phyloP scores from a whole-genome alignment of 2,888 invertebrate genomes.

The Hemistola chrysoprasaria region DNA sequence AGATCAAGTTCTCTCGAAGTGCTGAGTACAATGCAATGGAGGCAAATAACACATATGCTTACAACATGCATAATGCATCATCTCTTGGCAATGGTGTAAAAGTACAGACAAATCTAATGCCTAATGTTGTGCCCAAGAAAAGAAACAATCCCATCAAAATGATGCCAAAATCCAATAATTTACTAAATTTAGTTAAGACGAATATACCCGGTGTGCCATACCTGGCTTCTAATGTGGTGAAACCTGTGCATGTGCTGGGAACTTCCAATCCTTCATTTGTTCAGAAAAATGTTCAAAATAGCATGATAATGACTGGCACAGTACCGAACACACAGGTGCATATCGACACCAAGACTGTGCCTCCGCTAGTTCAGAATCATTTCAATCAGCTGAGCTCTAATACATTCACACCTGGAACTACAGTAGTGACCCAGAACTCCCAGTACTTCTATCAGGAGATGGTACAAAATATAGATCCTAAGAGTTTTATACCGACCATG shows the following conservation, averaged over 20 bases:
- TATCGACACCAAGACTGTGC: conserved; percentile 50
- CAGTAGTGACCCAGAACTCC: conserved; percentile 73
- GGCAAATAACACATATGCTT: conserved; percentile 50
- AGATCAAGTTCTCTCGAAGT: conserved; percentile 71
- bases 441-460: conserved; percentile 76
- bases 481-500: conserved; percentile 65
- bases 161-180: conserved; percentile 63
- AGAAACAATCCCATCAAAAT: conserved; percentile 58
- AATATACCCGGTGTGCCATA: conserved; percentile 66
- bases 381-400: conserved; percentile 56
- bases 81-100: conserved; percentile 43
- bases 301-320: conserved; percentile 65
- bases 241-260: conserved; percentile 65
- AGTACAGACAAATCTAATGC: conserved; percentile 42
- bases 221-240: conserved; percentile 51
- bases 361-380: conserved; percentile 51
- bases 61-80: conserved; percentile 48
- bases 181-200: conserved; percentile 56
- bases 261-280: conserved; percentile 62
- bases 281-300: conserved; percentile 72
- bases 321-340: conserved; percentile 50
- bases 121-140: conserved; percentile 45
- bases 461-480: conserved; percentile 72
- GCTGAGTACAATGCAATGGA: conserved; percentile 64
- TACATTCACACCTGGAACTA: conserved; percentile 63